Percentiles rank a stretch among this genome's conserved stretches.
Conservation (phyloP, 2,113 vertebrate species). For the Monopterus albus region DNA sequence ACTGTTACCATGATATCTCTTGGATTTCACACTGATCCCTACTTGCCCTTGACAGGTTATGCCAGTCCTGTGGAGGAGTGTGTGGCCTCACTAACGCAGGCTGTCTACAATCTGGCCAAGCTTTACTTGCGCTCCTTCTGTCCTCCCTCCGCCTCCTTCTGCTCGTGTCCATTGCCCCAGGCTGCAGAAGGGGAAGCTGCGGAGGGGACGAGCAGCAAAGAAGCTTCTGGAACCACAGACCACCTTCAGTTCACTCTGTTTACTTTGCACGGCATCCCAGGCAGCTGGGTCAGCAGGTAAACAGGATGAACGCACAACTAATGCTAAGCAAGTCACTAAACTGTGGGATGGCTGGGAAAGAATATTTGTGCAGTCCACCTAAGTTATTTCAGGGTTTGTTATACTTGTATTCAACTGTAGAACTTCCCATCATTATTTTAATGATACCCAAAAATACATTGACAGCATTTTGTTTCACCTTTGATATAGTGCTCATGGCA, state of each 20-base stretch:
- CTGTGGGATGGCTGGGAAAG: background rate
- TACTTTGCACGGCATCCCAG: conserved; percentile 91
- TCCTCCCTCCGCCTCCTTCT: conserved; percentile 65
- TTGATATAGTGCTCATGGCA: background rate
- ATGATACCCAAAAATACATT: background rate
- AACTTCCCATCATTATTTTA: background rate
- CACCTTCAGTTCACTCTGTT: conserved; percentile 95
- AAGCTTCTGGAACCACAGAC: conserved; percentile 89
- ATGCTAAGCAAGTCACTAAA: background rate
- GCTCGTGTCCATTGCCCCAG: conserved; percentile 36
- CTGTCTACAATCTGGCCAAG: conserved; percentile 88
- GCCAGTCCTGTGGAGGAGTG: conserved; percentile 85
- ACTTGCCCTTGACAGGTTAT: conserved; percentile 50
- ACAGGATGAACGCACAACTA: background rate
- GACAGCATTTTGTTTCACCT: background rate
- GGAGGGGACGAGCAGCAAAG: conserved; percentile 77
- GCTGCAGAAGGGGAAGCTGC: conserved; percentile 28
- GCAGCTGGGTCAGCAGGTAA: conserved; percentile 93
- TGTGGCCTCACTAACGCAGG: conserved; percentile 85
- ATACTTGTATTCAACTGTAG: background rate
- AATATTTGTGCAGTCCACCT: no score
- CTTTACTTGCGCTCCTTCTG: conserved; percentile 87
- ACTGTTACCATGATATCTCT: background rate
- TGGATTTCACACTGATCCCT: background rate
- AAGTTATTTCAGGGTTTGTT: no score